Conservation (phyloP, 2,797 vertebrate genomes). For the Chaunax sp. region DNA sequence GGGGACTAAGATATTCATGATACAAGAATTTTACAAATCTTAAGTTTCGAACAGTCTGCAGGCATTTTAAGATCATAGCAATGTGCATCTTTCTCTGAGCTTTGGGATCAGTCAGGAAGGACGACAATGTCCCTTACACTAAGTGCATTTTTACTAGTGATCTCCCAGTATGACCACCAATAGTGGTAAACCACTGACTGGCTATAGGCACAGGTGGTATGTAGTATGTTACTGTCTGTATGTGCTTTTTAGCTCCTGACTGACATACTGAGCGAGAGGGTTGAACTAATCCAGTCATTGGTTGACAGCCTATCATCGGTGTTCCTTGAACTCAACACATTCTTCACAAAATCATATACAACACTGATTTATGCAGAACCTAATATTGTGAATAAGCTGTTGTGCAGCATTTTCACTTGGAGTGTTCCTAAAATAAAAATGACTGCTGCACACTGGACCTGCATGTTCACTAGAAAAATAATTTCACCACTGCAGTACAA, state of each 20-base stretch:
- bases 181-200: conserved; percentile 29
- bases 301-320: conserved; percentile 28
- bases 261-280: conserved; percentile 3
- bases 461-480: conserved; percentile 72
- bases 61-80: conserved; percentile 28
- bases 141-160: conserved; percentile 72
- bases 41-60: conserved; percentile 24
- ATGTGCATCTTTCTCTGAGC: conserved; percentile 37
- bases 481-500: conserved; percentile 49
- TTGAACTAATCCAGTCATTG: conserved; percentile 20
- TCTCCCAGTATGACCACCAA: conserved; percentile 40
- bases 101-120: conserved; percentile 40
- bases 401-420: conserved; percentile 58
- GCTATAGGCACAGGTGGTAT: conserved; percentile 9
- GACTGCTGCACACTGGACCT: conserved; percentile 53
- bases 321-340: conserved; percentile 28
- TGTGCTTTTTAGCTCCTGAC: conserved; percentile 24
- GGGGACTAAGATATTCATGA: background rate
- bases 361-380: conserved; percentile 39
- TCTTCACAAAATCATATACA: conserved; percentile 35
- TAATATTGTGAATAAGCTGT: conserved; percentile 48
- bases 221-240: conserved; percentile 3
- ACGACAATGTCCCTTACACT: conserved; percentile 49
- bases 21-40: conserved; percentile 10
- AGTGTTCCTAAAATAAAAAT: conserved; percentile 59